Evolutionary conservation across 2,888 invertebrate genomes (phyloP), one percentile per base, ranked within the genome.

Genomic region (Phengaris alcon): DNA sequence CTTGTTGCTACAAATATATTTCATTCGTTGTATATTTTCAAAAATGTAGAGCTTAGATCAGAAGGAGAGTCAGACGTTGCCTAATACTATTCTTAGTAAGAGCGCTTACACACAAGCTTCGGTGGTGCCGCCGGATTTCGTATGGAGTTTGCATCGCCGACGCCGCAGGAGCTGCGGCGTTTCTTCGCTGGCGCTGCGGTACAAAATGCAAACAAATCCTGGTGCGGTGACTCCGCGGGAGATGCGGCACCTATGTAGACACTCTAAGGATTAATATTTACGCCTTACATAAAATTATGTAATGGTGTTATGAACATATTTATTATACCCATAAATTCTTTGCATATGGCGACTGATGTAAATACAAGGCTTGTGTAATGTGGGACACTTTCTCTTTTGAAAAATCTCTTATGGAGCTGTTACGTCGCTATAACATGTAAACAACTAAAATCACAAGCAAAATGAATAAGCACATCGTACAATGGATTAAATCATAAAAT

Each of bases 301-400:
- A 64, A 55, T 55, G 6, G 12, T 64, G 64, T 6, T 64, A 44
- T 12, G 5, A 64, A 64, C n/a, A 46, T 68, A 69, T 70, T 54
- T 72, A 52, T 54, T 52, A 52, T 35, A 22, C 10, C 72, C 12
- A 52, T 72, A 72, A 72, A 72, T 54, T 35, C 13, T 72, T 72
- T 51, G 10, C 52, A 54, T 13, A 72, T 72, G 52, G 52, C 48
- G 13, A 44, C 64, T 51, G 54, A 70, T 70, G 70, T 51, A 72
- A 72, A 72, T 72, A 54, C 35, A 15, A 22, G 52, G 44, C 6
- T 54, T 72, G 72, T 54, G 54, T 72, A 72, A 72, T 54, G 52
- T 72, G 52, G 70, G 72, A 72, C 72, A 52, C 72, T 72, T 72
- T 72, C 72, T 72, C 72, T 72, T 72, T 72, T 52, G 51, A 52